Evolutionary conservation across 92 coral and sea anemone species (phyloP), one percentile per base, ranked within the genome.

Genomic region (Pocillopora meandrina): DNA sequence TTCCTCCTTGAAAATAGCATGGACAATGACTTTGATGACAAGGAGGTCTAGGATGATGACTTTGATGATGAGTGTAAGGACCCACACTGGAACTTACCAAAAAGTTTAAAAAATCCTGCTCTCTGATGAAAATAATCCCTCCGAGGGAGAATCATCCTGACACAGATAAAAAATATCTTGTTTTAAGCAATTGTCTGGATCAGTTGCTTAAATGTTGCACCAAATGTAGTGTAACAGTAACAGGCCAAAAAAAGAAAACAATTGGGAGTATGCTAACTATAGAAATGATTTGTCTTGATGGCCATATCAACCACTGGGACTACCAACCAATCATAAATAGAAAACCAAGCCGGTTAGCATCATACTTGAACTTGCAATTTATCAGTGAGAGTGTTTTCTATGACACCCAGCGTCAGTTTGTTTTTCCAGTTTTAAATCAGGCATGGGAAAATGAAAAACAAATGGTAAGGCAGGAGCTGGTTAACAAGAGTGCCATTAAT

Each of bases 261-360:
- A n/a, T 10, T 72, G 78, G 78, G 31, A 74, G 78, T 11, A 74
- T 55, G 78, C 64, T 74, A 14, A 55, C 78, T 1, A 18, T 74
- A 9, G 61, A 74, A 58, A 13, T 66, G 14, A 60, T 63, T 80
- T 89, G 89, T 75, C 61, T 20, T 71, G 63, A 81, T 66, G 82
- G 89, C 31, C 86, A 80, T 79, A 31, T 56, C 10, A 60, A n/a
- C 57, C 61, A 57, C 55, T 89, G 90, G 90, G 82, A 81, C 61
- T 89, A 87, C 60, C 92, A 89, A 42, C 87, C 90, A 47, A 77
- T 59, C 26, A 71, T 85, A 13, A 78, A 70, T 57, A 56, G 62
- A 11, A 85, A 81, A 76, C 56, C 88, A 20, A 85, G 77, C 14
- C 80, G 72, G 59, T 36, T 89, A 6, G 92, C 79, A 31, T 72